Conservation (phyloP, 2,113 vertebrate species). For the Pelecanus crispus region DNA sequence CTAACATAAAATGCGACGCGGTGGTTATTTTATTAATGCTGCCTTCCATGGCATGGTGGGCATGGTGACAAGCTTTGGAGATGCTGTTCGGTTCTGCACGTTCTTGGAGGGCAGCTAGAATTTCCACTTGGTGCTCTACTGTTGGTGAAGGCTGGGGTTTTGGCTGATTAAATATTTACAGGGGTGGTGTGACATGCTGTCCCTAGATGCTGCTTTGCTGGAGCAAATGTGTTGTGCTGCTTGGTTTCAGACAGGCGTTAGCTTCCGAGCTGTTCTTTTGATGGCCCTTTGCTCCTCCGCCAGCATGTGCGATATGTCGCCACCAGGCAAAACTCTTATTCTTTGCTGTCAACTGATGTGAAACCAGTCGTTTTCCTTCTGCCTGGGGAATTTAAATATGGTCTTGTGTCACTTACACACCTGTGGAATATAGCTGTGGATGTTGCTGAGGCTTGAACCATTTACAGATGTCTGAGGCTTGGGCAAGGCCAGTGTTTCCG, state of each 20-base stretch:
- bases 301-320: fast-evolving
- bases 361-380: background rate
- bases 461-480: background rate
- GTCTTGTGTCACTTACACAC: background rate
- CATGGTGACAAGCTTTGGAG: background rate
- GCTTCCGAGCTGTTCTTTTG: background rate
- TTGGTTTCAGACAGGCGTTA: background rate
- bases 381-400: background rate
- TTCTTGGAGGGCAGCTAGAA: background rate
- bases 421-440: background rate
- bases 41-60: background rate
- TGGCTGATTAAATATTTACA: background rate
- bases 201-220: background rate
- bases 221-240: background rate
- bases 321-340: background rate
- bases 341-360: background rate
- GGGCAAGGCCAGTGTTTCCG: background rate
- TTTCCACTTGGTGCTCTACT: background rate
- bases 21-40: background rate
- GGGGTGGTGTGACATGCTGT: background rate
- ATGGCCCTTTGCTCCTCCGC: background rate
- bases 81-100: background rate
- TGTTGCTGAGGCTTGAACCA: background rate
- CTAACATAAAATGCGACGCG: fast-evolving
- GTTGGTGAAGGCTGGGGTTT: background rate